Conservation (phyloP, 2,888 invertebrate species). For the Neoitamus cyanurus region DNA sequence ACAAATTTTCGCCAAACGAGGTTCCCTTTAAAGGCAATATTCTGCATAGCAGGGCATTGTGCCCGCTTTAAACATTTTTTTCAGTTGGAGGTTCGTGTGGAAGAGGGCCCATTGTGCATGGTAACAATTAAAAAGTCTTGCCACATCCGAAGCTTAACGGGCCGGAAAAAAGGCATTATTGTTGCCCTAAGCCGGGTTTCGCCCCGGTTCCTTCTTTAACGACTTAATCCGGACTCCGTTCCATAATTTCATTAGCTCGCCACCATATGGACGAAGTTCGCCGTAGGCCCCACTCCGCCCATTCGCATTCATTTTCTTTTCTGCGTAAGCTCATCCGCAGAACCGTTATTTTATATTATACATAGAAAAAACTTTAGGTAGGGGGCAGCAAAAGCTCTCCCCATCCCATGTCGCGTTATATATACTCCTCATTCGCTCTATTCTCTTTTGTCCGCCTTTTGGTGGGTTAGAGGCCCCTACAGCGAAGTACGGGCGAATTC, state of each 20-base stretch:
- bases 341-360: background rate
- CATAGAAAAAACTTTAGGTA: background rate
- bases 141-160: slow-evolving; percentile 5
- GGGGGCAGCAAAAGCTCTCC: background rate
- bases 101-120: background rate
- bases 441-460: background rate
- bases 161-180: slow-evolving; percentile 17
- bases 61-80: background rate
- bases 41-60: background rate
- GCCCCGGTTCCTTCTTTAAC: background rate
- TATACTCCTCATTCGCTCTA: background rate
- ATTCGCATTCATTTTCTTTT: slow-evolving; percentile 2
- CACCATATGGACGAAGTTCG: background rate
- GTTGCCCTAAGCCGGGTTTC: background rate
- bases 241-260: slow-evolving; percentile 39
- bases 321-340: background rate
- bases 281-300: background rate
- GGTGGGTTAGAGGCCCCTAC: background rate
- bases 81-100: background rate
- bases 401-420: background rate
- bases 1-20: background rate
- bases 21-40: background rate
- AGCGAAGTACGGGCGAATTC: slow-evolving; percentile 1
- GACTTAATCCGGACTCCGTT: slow-evolving; percentile 36
- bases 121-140: slow-evolving; percentile 6